phyloP scores from a whole-genome alignment of 92 coral and sea anemone genomes.

The Epizoanthus ramosus region DNA sequence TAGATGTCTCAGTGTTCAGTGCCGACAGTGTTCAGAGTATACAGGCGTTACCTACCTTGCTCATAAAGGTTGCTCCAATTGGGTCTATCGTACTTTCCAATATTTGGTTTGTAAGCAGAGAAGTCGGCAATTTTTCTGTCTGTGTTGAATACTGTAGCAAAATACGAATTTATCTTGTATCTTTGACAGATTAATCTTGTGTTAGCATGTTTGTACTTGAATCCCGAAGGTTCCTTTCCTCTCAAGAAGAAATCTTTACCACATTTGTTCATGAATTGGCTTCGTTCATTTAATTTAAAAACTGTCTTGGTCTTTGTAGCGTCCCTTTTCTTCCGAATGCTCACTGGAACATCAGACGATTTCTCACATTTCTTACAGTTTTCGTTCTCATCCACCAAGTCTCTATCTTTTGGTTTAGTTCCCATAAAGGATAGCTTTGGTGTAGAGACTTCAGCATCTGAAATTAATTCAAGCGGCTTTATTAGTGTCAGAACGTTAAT shows the following conservation, averaged over 20 bases:
- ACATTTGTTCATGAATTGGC: slow-evolving; percentile 25
- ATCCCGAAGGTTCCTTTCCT: slow-evolving; percentile 21
- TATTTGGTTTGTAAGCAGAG: slow-evolving; percentile 49
- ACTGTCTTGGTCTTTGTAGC: slow-evolving; percentile 1
- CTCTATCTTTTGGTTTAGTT: slow-evolving; percentile 4
- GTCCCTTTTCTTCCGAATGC: slow-evolving; percentile 27
- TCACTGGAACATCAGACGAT: slow-evolving; percentile 31
- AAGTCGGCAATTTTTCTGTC: slow-evolving; percentile 44
- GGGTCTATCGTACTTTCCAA: not conserved
- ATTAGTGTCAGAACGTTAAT: no score
- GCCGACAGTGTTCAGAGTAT: no score
- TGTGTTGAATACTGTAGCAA: slow-evolving; percentile 37
- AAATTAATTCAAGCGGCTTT: not conserved
- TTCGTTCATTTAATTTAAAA: not conserved
- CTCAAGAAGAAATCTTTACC: slow-evolving; percentile 28
- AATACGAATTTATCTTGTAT: slow-evolving; percentile 8
- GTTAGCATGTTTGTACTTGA: not conserved
- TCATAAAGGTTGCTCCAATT: slow-evolving; percentile 18
- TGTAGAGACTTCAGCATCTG: slow-evolving; percentile 4
- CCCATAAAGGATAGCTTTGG: slow-evolving; percentile 34
- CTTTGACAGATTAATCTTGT: slow-evolving; percentile 40
- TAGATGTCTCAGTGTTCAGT: no score
- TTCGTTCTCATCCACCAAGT: slow-evolving; percentile 25
- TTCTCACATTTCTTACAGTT: slow-evolving; percentile 19
- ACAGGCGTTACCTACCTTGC: slow-evolving; percentile 19